Evolutionary conservation across 1,140 invertebrate genomes (phyloP).

Genomic region (Pseudachorutes palmiensis): DNA sequence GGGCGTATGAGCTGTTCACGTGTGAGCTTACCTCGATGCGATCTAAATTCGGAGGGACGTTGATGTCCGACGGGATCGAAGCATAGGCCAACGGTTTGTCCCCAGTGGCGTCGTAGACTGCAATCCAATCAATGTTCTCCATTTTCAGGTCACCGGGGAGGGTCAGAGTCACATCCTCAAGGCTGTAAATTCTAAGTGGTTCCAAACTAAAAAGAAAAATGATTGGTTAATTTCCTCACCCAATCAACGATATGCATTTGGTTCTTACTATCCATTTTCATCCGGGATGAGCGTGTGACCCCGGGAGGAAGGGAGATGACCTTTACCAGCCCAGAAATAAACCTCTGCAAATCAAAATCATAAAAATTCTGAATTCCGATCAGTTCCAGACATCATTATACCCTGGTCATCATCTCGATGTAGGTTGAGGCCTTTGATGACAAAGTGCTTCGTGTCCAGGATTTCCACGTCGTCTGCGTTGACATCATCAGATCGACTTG

Average conservation of each 20-base stretch:
- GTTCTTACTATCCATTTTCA: slow-evolving; percentile 83
- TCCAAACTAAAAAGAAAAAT: slow-evolving; percentile 39
- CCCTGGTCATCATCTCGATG: slow-evolving; percentile 25
- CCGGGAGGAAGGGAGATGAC: slow-evolving; percentile 59
- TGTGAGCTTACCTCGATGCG: slow-evolving; percentile 47
- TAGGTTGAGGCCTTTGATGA: slow-evolving; percentile 7
- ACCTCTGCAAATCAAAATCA: slow-evolving; percentile 48
- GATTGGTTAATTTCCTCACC: background rate
- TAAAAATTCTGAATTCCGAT: slow-evolving; percentile 21
- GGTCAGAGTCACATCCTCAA: slow-evolving; percentile 64
- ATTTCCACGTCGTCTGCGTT: slow-evolving; percentile 65
- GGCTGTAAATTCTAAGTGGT: slow-evolving; percentile 59
- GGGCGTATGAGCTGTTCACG: too few species aligned
- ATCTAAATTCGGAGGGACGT: slow-evolving; percentile 72
- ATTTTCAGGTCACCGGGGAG: slow-evolving; percentile 75
- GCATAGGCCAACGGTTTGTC: slow-evolving; percentile 67
- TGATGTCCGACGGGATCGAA: slow-evolving; percentile 67
- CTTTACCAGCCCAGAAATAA: slow-evolving; percentile 80
- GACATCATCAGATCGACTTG: slow-evolving; percentile 57
- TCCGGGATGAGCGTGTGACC: slow-evolving; percentile 63
- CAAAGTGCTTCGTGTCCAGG: slow-evolving; percentile 70
- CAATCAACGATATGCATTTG: background rate
- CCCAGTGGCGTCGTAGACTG: slow-evolving; percentile 64
- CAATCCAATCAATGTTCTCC: slow-evolving; percentile 76
- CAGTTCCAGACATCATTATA: slow-evolving; percentile 5